A percentile compares a stretch with the other conserved stretches of the same genome.
phyloP scores from a whole-genome alignment of 2,113 vertebrate genomes.

The Syngnathus floridae region DNA sequence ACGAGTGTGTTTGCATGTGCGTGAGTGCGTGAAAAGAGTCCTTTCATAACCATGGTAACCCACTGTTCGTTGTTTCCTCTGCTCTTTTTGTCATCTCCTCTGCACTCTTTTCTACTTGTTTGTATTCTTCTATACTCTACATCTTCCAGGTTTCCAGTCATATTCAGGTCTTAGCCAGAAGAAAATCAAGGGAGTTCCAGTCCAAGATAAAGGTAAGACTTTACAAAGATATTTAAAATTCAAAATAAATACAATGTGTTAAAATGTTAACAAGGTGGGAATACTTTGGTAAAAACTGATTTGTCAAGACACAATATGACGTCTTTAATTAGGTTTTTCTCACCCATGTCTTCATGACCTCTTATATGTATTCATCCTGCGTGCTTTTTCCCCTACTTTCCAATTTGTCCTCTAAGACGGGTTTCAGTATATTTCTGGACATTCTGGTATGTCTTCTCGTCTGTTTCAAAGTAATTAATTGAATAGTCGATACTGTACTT shows the following conservation, averaged over 20 bases:
- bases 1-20: conserved; percentile 27
- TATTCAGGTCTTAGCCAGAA: conserved; percentile 98
- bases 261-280: background rate
- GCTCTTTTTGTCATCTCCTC: conserved; percentile 4
- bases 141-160: conserved; percentile 96
- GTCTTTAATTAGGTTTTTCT: conserved; percentile 47
- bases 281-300: background rate
- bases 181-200: conserved; percentile 99
- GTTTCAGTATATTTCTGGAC: background rate
- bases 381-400: conserved; percentile 8
- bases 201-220: conserved; percentile 94
- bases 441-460: conserved; percentile 12
- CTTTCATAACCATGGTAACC: conserved; percentile 98
- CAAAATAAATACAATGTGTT: background rate
- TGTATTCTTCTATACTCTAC: conserved; percentile 49
- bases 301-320: conserved; percentile 48
- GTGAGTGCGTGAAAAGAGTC: conserved; percentile 74
- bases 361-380: conserved; percentile 20
- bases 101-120: background rate
- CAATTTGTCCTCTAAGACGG: conserved; percentile 56
- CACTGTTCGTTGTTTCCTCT: conserved; percentile 78
- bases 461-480: conserved; percentile 22
- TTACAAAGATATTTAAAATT: background rate
- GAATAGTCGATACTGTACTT: background rate
- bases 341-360: conserved; percentile 23